phyloP scores from a whole-genome alignment of 2,113 vertebrate species.

The Mesitornis unicolor region DNA sequence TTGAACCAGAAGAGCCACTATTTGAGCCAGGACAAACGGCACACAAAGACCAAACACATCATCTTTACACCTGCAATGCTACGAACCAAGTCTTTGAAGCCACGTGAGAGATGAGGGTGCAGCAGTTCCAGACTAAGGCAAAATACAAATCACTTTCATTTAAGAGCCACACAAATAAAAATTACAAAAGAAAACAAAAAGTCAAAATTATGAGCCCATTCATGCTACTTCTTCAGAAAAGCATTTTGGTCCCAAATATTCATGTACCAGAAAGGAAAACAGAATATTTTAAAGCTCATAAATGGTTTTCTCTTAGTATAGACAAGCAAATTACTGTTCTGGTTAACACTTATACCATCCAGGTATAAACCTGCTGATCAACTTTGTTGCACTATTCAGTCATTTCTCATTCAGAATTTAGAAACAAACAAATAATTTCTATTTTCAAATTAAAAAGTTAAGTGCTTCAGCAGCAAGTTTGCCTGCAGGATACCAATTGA shows the following conservation, averaged over 20 bases:
- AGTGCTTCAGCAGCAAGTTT: neutral
- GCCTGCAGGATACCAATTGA: neutral
- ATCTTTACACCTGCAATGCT: slow-evolving; percentile 5
- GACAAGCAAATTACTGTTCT: neutral
- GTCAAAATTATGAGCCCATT: neutral
- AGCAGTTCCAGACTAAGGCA: neutral
- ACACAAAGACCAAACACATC: neutral
- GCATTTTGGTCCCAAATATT: neutral
- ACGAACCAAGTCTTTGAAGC: neutral
- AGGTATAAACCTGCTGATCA: neutral
- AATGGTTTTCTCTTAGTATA: neutral
- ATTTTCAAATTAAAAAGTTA: neutral
- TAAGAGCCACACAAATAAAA: neutral
- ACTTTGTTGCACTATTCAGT: neutral
- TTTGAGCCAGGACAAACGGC: neutral
- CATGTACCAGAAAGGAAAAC: neutral
- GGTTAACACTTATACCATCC: neutral
- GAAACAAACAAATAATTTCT: neutral
- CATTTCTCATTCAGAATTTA: neutral
- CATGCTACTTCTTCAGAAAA: neutral
- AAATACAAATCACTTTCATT: neutral
- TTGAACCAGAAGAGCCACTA: neutral
- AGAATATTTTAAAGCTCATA: neutral
- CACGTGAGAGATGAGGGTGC: neutral
- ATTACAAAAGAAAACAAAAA: neutral